phyloP scores from a whole-genome alignment of 2,888 invertebrate genomes.

The Acleris laterana region DNA sequence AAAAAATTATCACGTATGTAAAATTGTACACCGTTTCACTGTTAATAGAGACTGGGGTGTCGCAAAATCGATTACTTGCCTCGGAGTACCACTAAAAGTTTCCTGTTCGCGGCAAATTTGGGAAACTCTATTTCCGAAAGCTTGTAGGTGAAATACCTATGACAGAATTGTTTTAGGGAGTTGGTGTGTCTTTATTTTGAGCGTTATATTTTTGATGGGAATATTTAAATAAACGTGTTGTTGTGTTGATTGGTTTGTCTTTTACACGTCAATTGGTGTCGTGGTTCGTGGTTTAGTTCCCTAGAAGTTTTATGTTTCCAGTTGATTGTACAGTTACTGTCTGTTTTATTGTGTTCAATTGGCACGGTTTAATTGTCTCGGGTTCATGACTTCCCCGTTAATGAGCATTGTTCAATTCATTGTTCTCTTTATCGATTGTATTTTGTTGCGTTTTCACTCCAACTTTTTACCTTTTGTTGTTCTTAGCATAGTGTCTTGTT shows the following conservation, averaged over 20 bases:
- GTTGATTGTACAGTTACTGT: conserved; percentile 4
- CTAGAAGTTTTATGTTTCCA: neutral
- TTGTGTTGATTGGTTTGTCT: conserved; percentile 10
- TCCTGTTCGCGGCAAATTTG: conserved; percentile 30
- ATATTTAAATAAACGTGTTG: conserved; percentile 3
- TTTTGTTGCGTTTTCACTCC: conserved; percentile 24
- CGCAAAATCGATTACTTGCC: conserved; percentile 34
- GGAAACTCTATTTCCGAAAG: conserved; percentile 28
- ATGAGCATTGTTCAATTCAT: conserved; percentile 29
- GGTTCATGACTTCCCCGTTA: conserved; percentile 29
- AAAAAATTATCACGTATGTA: conserved; percentile 9
- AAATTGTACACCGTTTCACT: conserved; percentile 16
- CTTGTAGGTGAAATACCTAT: conserved; percentile 22
- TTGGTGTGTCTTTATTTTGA: conserved; percentile 16
- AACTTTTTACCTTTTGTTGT: conserved; percentile 25
- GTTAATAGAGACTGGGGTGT: conserved; percentile 22
- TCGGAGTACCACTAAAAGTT: conserved; percentile 34
- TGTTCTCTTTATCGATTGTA: conserved; percentile 9
- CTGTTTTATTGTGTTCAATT: conserved; percentile 13
- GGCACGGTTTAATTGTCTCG: conserved; percentile 8
- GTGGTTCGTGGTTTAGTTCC: neutral
- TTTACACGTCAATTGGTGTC: conserved; percentile 14
- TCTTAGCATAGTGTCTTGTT: neutral
- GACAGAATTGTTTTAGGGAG: conserved; percentile 28
- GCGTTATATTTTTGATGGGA: conserved; percentile 17